phyloP scores from a whole-genome alignment of 2,888 invertebrate species.

The Lysandra bellargus region DNA sequence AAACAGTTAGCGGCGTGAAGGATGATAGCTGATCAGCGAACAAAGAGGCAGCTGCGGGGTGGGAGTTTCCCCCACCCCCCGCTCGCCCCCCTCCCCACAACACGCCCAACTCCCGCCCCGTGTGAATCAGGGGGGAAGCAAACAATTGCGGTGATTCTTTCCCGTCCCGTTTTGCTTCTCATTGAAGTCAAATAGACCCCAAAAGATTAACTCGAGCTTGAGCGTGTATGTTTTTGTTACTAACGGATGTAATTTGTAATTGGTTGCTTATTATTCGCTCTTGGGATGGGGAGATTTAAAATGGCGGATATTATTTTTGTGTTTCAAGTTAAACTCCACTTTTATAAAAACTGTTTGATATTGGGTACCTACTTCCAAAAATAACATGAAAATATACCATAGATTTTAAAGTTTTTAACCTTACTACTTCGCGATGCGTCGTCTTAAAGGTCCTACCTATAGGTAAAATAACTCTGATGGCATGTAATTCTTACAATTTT shows the following conservation, averaged over 20 bases:
- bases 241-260: slow-evolving; percentile 42
- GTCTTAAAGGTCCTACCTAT: background rate
- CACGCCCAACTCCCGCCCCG: slow-evolving; percentile 68
- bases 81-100: slow-evolving; percentile 42
- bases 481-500: background rate
- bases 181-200: slow-evolving; percentile 69
- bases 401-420: too few species aligned
- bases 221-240: slow-evolving; percentile 56
- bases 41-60: slow-evolving; percentile 62
- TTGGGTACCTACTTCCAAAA: too few species aligned
- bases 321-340: too few species aligned
- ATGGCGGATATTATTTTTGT: background rate
- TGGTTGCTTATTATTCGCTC: slow-evolving; percentile 31
- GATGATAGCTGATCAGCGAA: slow-evolving; percentile 51
- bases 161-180: slow-evolving; percentile 54
- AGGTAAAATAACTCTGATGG: background rate
- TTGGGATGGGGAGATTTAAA: slow-evolving; percentile 6
- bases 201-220: slow-evolving; percentile 64
- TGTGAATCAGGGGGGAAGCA: slow-evolving; percentile 68
- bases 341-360: too few species aligned
- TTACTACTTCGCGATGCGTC: too few species aligned
- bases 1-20: slow-evolving; percentile 43
- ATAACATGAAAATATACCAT: too few species aligned
- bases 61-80: slow-evolving; percentile 55
- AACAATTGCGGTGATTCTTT: slow-evolving; percentile 65